These are phyloP conservation scores for Diaperis boleti DNA, from an alignment of 2,888 invertebrate genomes.

Conservation along the genomic window DNA sequence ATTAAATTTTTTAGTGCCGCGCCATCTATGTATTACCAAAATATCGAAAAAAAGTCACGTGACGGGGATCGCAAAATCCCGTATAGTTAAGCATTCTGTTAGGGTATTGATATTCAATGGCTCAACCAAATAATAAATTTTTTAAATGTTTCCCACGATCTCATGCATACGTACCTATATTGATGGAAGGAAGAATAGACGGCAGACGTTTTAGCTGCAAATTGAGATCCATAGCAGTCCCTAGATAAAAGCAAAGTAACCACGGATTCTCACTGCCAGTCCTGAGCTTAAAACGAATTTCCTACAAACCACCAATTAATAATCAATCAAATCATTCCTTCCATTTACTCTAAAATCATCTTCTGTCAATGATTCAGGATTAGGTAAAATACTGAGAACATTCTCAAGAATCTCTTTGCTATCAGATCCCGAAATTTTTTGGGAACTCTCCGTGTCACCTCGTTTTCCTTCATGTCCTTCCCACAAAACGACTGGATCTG, in stretches of 20 bases:
- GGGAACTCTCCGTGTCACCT: slow-evolving; percentile 46
- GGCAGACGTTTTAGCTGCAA: slow-evolving; percentile 74
- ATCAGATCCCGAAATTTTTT: slow-evolving; percentile 62
- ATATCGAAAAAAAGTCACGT: too few relatives aligned
- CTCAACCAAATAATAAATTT: too few relatives aligned
- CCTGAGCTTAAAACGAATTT: slow-evolving; percentile 45
- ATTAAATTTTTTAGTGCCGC: too few relatives aligned
- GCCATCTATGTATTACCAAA: too few relatives aligned
- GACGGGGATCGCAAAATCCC: too few relatives aligned
- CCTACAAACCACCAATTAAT: slow-evolving; percentile 43
- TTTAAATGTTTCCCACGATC: too few relatives aligned
- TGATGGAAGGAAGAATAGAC: slow-evolving; percentile 69
- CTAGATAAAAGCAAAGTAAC: slow-evolving; percentile 71
- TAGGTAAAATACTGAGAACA: slow-evolving; percentile 73
- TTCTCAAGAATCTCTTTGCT: slow-evolving; percentile 71
- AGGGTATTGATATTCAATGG: too few relatives aligned
- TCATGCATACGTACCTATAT: slow-evolving; percentile 68
- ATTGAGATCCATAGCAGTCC: slow-evolving; percentile 67
- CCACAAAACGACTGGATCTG: slow-evolving; percentile 61
- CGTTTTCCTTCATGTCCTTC: slow-evolving; percentile 49
- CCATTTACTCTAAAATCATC: slow-evolving; percentile 71
- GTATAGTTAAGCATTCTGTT: too few relatives aligned
- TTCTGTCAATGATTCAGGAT: slow-evolving; percentile 70
- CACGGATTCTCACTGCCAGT: slow-evolving; percentile 64
- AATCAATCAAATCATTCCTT: neutral